Evolutionary conservation across 2,113 vertebrate genomes (phyloP).

Genomic region (Strix uralensis): DNA sequence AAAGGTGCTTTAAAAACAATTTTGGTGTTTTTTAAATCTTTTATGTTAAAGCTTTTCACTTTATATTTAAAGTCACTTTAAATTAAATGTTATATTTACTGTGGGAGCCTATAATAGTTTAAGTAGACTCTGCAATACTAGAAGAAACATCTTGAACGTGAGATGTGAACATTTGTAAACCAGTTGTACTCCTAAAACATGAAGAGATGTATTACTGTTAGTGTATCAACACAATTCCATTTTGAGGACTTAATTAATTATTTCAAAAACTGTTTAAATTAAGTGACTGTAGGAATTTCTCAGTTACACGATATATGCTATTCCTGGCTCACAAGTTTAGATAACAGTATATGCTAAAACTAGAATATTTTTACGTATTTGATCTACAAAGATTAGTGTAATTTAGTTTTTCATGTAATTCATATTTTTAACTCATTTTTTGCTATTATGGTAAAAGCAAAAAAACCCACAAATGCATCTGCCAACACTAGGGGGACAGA

Average conservation of each 20-base stretch:
- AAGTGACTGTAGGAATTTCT: neutral
- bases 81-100: neutral
- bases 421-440: neutral
- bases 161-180: neutral
- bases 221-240: neutral
- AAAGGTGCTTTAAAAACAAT: neutral
- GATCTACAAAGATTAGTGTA: neutral
- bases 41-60: neutral
- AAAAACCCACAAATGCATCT: neutral
- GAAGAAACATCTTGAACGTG: neutral
- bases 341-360: neutral
- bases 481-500: accelerated
- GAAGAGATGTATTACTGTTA: neutral
- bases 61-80: neutral
- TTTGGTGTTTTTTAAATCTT: neutral
- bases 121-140: neutral
- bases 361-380: neutral
- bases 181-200: neutral
- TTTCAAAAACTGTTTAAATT: neutral
- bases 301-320: neutral
- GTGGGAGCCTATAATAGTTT: neutral
- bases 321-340: neutral
- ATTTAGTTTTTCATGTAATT: neutral
- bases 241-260: neutral
- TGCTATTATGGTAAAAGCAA: neutral